Percentiles rank a stretch among this genome's conserved stretches.
Evolutionary conservation across 2,113 vertebrate genomes (phyloP).

Genomic region (Accipiter virgatus): DNA sequence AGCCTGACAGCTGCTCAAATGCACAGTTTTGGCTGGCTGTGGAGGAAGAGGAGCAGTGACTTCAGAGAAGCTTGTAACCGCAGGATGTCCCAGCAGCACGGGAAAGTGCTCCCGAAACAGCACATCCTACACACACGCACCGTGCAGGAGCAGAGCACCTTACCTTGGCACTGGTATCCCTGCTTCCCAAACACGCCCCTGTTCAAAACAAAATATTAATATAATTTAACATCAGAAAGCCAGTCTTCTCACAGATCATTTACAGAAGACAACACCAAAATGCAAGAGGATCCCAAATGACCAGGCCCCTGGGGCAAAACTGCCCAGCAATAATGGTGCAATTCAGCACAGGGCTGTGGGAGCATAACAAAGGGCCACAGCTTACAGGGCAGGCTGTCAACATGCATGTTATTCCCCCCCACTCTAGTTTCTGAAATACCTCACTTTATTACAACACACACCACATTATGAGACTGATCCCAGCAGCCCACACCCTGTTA

Average conservation of each 20-base stretch:
- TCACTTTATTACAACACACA: slow-evolving; percentile 11
- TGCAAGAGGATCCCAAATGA: background rate
- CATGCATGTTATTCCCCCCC: background rate
- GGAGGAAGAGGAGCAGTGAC: background rate
- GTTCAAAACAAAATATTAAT: slow-evolving; percentile 47
- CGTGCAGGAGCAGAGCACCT: background rate
- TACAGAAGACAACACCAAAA: background rate
- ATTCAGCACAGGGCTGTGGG: background rate
- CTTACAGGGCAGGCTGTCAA: background rate
- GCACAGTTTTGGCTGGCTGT: background rate
- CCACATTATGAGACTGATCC: background rate
- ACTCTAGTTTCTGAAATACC: background rate
- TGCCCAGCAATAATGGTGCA: background rate
- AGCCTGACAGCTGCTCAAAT: background rate
- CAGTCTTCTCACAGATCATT: background rate
- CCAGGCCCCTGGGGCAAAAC: background rate
- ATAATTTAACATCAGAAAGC: background rate
- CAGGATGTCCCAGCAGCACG: background rate
- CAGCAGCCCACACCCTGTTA: slow-evolving; percentile 10
- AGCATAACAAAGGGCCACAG: background rate
- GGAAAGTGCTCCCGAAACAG: background rate
- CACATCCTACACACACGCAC: background rate
- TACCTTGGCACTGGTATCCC: slow-evolving; percentile 98
- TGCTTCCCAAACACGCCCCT: slow-evolving; percentile 99
- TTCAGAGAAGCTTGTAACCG: background rate